These are phyloP conservation scores for Thelaira solivaga DNA, from an alignment of 2,888 invertebrate genomes.

Conservation along the genomic window DNA sequence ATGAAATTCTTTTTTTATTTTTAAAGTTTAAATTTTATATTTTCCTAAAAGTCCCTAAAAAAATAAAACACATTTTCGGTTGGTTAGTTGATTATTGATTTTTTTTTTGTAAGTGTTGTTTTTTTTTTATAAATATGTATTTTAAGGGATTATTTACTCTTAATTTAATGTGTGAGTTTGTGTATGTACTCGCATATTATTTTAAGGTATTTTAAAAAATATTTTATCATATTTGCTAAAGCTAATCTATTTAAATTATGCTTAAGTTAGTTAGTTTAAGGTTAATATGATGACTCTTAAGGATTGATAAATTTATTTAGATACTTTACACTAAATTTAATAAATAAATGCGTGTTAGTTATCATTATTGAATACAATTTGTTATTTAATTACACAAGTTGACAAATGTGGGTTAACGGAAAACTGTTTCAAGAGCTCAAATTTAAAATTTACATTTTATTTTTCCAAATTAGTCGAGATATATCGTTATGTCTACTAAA, in stretches of 20 bases:
- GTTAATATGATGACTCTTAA: conserved; percentile 43
- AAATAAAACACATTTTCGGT: conserved; percentile 60
- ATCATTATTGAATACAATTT: conserved; percentile 17
- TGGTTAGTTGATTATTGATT: conserved; percentile 59
- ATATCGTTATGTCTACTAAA: no score
- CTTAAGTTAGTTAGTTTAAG: conserved; percentile 16
- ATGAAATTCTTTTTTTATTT: background rate
- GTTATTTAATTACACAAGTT: no score
- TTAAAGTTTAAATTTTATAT: no score
- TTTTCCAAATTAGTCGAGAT: no score
- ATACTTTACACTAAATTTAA: conserved; percentile 11
- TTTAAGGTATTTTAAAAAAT: conserved; percentile 38
- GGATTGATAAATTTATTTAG: conserved; percentile 18
- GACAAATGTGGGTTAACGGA: no score
- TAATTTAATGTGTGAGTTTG: conserved; percentile 4
- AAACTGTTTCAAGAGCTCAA: no score
- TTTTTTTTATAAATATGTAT: no score
- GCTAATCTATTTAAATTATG: background rate
- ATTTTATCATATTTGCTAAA: background rate
- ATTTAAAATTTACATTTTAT: no score
- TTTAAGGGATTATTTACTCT: conserved; percentile 38
- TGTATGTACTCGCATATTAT: conserved; percentile 19
- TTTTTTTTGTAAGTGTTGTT: conserved; percentile 45
- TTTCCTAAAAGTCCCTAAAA: background rate
- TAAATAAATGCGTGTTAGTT: conserved; percentile 26